Base-by-base conservation (phyloP, 2,888 invertebrate genomes). In the Dioctria linearis region DNA sequence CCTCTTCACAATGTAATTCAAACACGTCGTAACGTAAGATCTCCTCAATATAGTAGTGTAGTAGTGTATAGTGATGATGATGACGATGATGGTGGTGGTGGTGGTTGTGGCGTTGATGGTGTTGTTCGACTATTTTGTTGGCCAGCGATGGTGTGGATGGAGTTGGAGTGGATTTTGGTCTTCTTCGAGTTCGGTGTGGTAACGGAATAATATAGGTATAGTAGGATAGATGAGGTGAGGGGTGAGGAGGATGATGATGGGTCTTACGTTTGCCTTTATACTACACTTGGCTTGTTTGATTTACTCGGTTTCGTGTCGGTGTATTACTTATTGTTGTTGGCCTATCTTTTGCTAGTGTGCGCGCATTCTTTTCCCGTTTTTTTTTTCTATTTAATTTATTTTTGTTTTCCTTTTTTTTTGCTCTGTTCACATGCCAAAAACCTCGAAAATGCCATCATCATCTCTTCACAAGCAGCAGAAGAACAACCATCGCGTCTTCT, bases 361-460 rank as follows among this genome's bases (percentile, higher is more conserved):
- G 54, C 46, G 40, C 43, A 11, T 63, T 49, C 63, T 76, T 63
- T 61, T 76, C 63, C 25, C 4, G 8, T 63, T 59, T 59, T 40
- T 63, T 76, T 76, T 25, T 25, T 25, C 25, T 25, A 25, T 25
- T 25, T 25, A 25, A 25, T 25, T 25, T 25, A 25, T 25, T 25
- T 25, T 25, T 25, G 25, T 25, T 25, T 25, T 25, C 25, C 25
- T 25, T 25, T 25, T 25, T 25, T 76, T 76, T 57, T 63, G 46
- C 63, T 63, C 25, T 42, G 39, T 63, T 63, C 49, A 63, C 76
- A 63, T 76, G 76, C 76, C 76, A 76, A 76, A 76, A 76, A 63
- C 25, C 76, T 49, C 25, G 6, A 49, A 57, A 76, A 76, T 76
- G 63, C 76, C 63, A 76, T 61, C 59, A 46, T 75, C 75, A 75